Evolutionary conservation across 2,888 invertebrate genomes (phyloP).

Genomic region (Scelioninae gen. 1): DNA sequence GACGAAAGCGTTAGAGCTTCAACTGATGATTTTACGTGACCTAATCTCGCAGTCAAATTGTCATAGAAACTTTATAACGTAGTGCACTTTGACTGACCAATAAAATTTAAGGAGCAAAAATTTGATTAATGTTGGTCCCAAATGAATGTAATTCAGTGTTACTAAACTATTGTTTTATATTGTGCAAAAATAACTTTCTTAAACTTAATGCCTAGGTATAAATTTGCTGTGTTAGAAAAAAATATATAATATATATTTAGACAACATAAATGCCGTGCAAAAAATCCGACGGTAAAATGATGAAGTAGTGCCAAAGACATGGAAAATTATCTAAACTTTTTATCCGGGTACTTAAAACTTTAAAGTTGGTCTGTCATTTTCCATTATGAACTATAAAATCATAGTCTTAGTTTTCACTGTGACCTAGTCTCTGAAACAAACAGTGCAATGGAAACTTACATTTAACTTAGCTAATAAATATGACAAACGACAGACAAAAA

Average conservation of each 20-base stretch:
- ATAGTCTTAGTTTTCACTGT: constrained; percentile 73
- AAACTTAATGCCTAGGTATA: constrained; percentile 5
- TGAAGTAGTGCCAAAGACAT: constrained; percentile 32
- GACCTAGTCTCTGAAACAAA: constrained; percentile 75
- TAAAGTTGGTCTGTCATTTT: constrained; percentile 24
- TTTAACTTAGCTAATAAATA: constrained; percentile 46
- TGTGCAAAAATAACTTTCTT: constrained; percentile 14
- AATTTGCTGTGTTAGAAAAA: constrained; percentile 11
- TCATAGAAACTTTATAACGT: constrained; percentile 43
- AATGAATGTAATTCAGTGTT: constrained; percentile 16
- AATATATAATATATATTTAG: constrained; percentile 30
- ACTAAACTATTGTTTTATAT: neutral
- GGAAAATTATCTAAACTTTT: constrained; percentile 38
- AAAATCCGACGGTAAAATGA: constrained; percentile 25
- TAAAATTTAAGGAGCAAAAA: constrained; percentile 60
- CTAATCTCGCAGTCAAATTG: constrained; percentile 53
- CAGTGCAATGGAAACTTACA: constrained; percentile 34
- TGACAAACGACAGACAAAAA: constrained; percentile 36
- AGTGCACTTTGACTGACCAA: constrained; percentile 41
- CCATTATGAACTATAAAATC: constrained; percentile 49
- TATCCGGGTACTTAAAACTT: constrained; percentile 42
- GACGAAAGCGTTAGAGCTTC: constrained; percentile 66
- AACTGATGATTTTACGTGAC: constrained; percentile 66
- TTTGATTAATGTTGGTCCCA: constrained; percentile 30
- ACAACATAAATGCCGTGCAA: constrained; percentile 12